Evolutionary conservation across 2,888 invertebrate species (phyloP), one percentile per base, ranked within the genome.

Genomic region (Pilophorus perplexus): DNA sequence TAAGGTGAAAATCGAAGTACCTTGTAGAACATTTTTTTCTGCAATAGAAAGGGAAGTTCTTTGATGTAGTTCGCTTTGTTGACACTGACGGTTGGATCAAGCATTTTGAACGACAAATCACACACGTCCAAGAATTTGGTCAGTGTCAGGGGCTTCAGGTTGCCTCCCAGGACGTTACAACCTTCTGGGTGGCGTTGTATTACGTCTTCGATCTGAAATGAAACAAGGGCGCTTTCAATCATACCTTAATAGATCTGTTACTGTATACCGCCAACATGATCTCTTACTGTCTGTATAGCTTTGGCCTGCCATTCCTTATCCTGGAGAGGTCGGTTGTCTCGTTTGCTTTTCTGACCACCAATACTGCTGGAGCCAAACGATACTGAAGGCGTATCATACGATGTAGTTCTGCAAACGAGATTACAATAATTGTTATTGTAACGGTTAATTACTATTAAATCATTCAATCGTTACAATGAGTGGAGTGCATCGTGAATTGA

Each of bases 271-370:
- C n/a, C n/a, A n/a, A n/a, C n/a, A n/a, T n/a, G n/a, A n/a, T n/a
- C n/a, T n/a, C n/a, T n/a, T n/a, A n/a, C n/a, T n/a, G n/a, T n/a
- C n/a, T n/a, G n/a, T n/a, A 25, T 18, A 10, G 62, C 62, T 4
- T 28, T 8, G n/a, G 33, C 22, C 46, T 62, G 62, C 62, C 62
- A 62, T 6, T 62, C 62, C 20, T 62, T 62, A n/a, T 62, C 62
- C 18, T 46, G 46, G 12, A 62, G 25, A 10, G 28, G 46, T 18
- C 62, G 28, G 20, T 62, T 46, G n/a, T 62, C 62, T 8, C 62
- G 44, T 46, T 46, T 62, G 16, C 27, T 4, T 46, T 44, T 55
- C 12, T 8, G 12, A 4, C 55, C 55, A 12, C 55, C 55, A 12
- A 25, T 25, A 16, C 55, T 55, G 6, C 55, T 38, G 18, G 28